These are phyloP conservation scores for Echiichthys vipera DNA, from an alignment of 2,797 vertebrate species.

Conservation along the genomic window DNA sequence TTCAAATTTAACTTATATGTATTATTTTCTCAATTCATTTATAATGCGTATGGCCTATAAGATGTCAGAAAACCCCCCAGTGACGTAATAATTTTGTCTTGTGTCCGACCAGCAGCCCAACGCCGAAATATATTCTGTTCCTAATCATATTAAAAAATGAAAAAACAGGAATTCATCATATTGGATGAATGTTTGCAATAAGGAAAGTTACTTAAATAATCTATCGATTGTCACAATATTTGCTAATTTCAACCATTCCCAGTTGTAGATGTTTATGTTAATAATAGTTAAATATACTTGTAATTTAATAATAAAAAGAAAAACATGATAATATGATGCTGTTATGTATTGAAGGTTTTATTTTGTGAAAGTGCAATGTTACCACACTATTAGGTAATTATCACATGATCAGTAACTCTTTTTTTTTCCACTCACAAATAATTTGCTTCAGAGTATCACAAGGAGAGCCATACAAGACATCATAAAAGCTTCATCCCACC, in stretches of 20 bases:
- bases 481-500: constrained; percentile 44
- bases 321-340: not conserved
- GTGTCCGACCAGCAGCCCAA: not conserved
- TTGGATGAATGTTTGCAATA: not conserved
- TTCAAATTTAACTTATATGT: not conserved
- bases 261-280: not conserved
- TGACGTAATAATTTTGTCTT: not conserved
- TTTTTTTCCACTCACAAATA: constrained; percentile 14
- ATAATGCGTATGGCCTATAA: not conserved
- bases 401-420: not conserved
- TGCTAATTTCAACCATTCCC: not conserved
- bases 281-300: not conserved
- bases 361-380: not conserved
- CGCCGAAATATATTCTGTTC: not conserved
- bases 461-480: constrained; percentile 9
- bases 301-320: not conserved
- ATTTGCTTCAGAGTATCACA: constrained; percentile 23
- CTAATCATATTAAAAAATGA: not conserved
- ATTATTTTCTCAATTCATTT: not conserved
- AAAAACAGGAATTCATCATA: not conserved
- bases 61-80: not conserved
- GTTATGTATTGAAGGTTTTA: not conserved
- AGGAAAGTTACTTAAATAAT: not conserved
- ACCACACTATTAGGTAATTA: not conserved
- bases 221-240: too few relatives aligned